A percentile compares a stretch with the other conserved stretches of the same genome.
Evolutionary conservation across 2,797 vertebrate genomes (phyloP).

Genomic region (Rhynchonycteris naso): DNA sequence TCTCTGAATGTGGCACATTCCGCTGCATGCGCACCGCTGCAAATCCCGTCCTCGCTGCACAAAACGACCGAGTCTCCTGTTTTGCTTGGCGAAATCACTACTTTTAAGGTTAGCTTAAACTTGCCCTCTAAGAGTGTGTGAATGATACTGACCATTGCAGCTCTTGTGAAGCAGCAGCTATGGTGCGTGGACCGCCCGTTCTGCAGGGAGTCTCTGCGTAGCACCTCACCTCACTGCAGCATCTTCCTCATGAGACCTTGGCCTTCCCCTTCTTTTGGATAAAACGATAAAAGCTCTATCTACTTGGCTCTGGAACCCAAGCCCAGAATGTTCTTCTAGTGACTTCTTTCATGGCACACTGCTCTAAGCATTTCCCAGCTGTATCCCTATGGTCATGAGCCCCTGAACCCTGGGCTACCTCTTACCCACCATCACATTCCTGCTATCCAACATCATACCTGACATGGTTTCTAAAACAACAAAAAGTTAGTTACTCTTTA

Average conservation of each 20-base stretch:
- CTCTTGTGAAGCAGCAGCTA: not conserved
- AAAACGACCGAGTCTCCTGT: not conserved
- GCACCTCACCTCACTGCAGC: not conserved
- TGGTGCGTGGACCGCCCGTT: not conserved
- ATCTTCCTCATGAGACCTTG: not conserved
- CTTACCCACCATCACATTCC: not conserved
- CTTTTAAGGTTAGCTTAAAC: not conserved
- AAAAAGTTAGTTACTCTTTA: not conserved
- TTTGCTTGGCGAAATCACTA: not conserved
- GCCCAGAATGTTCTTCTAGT: not conserved
- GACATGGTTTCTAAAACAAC: not conserved
- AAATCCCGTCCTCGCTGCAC: not conserved
- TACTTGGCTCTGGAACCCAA: not conserved
- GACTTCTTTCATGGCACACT: not conserved
- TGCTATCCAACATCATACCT: not conserved
- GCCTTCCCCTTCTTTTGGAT: not conserved
- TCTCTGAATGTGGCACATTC: accelerated
- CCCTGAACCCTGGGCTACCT: not conserved
- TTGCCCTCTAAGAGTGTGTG: not conserved
- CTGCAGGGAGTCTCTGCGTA: no score
- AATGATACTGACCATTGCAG: not conserved
- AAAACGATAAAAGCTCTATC: not conserved
- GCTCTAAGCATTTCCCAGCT: not conserved
- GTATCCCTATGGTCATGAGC: not conserved
- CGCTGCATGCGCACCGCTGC: not conserved